A percentile compares a stretch with the other conserved stretches of the same genome.
phyloP scores from a whole-genome alignment of 2,888 invertebrate species.

The Monochamus alternatus region DNA sequence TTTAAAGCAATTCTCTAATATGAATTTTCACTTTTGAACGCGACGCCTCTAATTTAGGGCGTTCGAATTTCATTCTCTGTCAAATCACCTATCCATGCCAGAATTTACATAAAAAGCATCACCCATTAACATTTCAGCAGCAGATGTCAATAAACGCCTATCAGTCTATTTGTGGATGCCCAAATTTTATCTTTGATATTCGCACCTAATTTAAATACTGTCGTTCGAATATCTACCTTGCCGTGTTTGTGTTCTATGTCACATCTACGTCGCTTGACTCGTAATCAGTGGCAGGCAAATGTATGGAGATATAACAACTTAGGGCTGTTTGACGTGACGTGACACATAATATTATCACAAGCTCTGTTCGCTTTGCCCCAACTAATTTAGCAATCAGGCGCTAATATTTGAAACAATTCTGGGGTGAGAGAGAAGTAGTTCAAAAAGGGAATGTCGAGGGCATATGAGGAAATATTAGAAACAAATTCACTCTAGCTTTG shows the following conservation, averaged over 20 bases:
- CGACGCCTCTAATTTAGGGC: too few relatives aligned
- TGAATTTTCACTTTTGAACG: too few relatives aligned
- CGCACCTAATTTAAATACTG: constrained; percentile 4
- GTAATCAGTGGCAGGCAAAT: background rate
- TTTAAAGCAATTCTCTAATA: too few relatives aligned
- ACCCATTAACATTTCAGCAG: too few relatives aligned
- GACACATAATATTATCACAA: background rate
- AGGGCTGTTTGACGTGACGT: background rate
- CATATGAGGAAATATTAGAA: background rate
- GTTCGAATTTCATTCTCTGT: too few relatives aligned
- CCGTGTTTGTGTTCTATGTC: background rate
- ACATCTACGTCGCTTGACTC: background rate
- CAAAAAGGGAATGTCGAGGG: background rate
- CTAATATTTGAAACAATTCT: background rate
- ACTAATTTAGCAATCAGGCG: background rate
- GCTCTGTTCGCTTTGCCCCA: background rate
- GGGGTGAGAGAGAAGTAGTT: background rate
- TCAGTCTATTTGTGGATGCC: too few relatives aligned
- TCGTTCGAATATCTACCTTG: background rate
- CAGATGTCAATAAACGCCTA: too few relatives aligned
- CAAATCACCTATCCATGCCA: too few relatives aligned
- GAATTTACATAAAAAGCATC: too few relatives aligned
- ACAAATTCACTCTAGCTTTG: too few relatives aligned
- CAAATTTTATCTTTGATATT: constrained; percentile 2
- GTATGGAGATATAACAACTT: background rate